phyloP scores from a whole-genome alignment of 2,888 invertebrate species.

The Chloroclysta siterata region DNA sequence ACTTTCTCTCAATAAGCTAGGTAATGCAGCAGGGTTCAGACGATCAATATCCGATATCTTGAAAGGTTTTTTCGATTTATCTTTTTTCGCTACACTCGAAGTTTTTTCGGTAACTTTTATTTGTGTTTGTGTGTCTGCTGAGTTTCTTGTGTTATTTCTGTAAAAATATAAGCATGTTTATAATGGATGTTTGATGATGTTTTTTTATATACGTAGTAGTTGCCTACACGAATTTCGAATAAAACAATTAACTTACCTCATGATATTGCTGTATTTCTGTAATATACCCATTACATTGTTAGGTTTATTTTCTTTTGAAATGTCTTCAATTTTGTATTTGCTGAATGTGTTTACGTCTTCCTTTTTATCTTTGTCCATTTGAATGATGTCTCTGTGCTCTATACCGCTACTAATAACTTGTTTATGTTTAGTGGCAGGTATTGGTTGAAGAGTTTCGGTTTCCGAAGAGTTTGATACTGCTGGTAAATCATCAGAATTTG shows the following conservation, averaged over 20 bases:
- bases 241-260: constrained; percentile 48
- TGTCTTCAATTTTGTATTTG: constrained; percentile 14
- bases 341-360: constrained; percentile 4
- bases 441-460: not conserved
- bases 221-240: not conserved
- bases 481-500: not conserved
- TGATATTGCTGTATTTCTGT: constrained; percentile 61
- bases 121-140: constrained; percentile 13
- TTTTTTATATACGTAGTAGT: too few relatives aligned
- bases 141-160: constrained; percentile 17
- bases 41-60: constrained; percentile 67
- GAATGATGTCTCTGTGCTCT: not conserved
- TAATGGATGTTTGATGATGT: too few relatives aligned
- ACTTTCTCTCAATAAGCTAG: constrained; percentile 44
- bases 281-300: constrained; percentile 54
- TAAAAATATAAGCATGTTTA: constrained; percentile 8
- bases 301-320: constrained; percentile 29
- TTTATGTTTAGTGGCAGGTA: not conserved
- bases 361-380: constrained; percentile 9
- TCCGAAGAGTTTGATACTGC: not conserved
- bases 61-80: constrained; percentile 59
- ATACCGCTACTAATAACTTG: not conserved
- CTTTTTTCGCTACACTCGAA: constrained; percentile 16
- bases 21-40: constrained; percentile 48
- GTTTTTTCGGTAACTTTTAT: constrained; percentile 20